These are phyloP conservation scores for Anas acuta DNA, from an alignment of 2,797 vertebrate species.

Conservation along the genomic window DNA sequence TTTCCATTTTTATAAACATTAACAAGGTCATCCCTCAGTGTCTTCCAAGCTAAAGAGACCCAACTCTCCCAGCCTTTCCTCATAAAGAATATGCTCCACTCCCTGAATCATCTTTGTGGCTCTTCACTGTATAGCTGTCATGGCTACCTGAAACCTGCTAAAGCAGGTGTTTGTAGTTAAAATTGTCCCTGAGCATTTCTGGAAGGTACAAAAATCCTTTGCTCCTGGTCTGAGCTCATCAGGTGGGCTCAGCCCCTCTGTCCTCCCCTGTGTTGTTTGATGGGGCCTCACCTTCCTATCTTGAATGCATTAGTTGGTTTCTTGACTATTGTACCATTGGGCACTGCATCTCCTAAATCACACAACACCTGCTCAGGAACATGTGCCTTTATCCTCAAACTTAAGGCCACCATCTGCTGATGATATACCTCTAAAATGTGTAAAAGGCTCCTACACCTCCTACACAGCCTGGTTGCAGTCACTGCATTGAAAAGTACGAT, in stretches of 20 bases:
- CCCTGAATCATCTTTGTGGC: too few relatives aligned
- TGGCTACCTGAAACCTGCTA: background rate
- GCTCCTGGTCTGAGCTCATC: accelerated
- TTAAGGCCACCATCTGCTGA: background rate
- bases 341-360: background rate
- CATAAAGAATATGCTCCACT: too few relatives aligned
- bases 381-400: background rate
- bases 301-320: background rate
- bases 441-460: background rate
- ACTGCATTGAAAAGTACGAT: background rate
- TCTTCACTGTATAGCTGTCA: too few relatives aligned
- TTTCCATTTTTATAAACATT: too few relatives aligned
- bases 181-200: background rate
- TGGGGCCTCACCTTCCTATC: accelerated
- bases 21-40: too few relatives aligned
- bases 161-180: background rate
- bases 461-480: background rate
- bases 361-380: background rate
- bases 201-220: background rate
- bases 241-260: background rate
- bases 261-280: background rate
- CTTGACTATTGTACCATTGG: background rate
- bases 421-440: background rate
- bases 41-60: too few relatives aligned
- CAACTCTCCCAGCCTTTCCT: too few relatives aligned